Evolutionary conservation across 1,140 invertebrate species (phyloP), one percentile per base, ranked within the genome.

Genomic region (Oedothorax gibbosus): DNA sequence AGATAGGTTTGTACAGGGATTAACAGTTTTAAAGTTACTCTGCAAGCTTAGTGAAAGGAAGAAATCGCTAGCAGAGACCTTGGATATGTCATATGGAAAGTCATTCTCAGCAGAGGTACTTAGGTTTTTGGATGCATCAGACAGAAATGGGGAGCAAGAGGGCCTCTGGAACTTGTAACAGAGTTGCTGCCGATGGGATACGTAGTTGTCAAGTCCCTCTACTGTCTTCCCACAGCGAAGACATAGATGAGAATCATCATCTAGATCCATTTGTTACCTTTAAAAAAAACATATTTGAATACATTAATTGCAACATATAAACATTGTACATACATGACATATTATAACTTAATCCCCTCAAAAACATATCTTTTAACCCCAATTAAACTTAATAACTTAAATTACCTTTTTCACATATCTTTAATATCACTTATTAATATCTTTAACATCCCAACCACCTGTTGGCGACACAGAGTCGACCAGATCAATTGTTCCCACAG

Each of bases 41-140:
- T 95, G 95, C 15, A 97, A 89, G 88, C 96, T 94, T 49, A 97
- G 89, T 0, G 94, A 95, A 35, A 94, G 95, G 88, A 97, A 97
- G 50, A 84, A 83, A 21, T 92, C 91, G 18, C 90, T 89, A 0
- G 90, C 83, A n/a, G 72, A 72, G 35, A 87, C 65, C 21, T 75
- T 76, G 54, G 35, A 85, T 54, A 80, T 66, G 35, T 73, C 83
- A 56, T 86, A 88, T 72, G 92, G 88, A 50, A 88, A 89, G 51
- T 89, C 88, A 35, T 89, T 87, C 88, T 66, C 90, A 87, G 57
- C 14, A 12, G 20, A 72, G 9, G 66, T 49, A 35, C 35, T 35
- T 21, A 87, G 87, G 0, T 86, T 86, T 51, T 89, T 66, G 87
- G 86, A 65, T 51, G 18, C 9, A 14, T 82, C 68, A 35, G 69